A percentile compares a stretch with the other conserved stretches of the same genome.
Evolutionary conservation across 1,140 invertebrate genomes (phyloP).

Genomic region (Lerema accius): DNA sequence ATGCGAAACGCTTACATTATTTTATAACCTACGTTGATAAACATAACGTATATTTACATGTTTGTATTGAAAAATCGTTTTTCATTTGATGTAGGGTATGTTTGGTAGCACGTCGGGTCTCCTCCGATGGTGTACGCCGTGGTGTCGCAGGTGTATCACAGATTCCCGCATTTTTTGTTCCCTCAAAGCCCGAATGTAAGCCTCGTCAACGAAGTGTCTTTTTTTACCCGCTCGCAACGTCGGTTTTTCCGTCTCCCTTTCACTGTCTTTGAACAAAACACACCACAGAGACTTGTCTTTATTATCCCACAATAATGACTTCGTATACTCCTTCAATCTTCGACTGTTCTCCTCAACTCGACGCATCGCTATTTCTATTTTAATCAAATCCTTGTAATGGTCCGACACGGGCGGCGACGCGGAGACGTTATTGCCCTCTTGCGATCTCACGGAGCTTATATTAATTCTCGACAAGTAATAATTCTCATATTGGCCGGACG

Average conservation of each 20-base stretch:
- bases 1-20: constrained; percentile 46
- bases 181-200: constrained; percentile 66
- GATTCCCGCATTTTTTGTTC: constrained; percentile 71
- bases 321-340: constrained; percentile 79
- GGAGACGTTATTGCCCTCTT: constrained; percentile 62
- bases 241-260: constrained; percentile 54
- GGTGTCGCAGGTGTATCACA: constrained; percentile 71
- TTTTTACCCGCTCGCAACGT: constrained; percentile 47
- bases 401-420: constrained; percentile 64
- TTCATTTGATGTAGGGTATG: constrained; percentile 70
- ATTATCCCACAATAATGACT: constrained; percentile 80
- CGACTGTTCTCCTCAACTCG: constrained; percentile 80
- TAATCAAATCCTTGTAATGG: constrained; percentile 80
- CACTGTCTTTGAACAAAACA: constrained; percentile 81
- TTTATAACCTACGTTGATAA: constrained; percentile 44
- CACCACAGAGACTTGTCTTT: constrained; percentile 82
- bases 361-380: constrained; percentile 81
- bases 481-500: constrained; percentile 74
- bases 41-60: constrained; percentile 38
- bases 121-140: constrained; percentile 65
- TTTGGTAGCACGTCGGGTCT: constrained; percentile 60
- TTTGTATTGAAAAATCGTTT: constrained; percentile 39
- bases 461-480: constrained; percentile 82
- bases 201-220: constrained; percentile 65
- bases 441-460: constrained; percentile 64